Base-by-base conservation (phyloP, 2,888 invertebrate species). In the Criorhina ranunculi region DNA sequence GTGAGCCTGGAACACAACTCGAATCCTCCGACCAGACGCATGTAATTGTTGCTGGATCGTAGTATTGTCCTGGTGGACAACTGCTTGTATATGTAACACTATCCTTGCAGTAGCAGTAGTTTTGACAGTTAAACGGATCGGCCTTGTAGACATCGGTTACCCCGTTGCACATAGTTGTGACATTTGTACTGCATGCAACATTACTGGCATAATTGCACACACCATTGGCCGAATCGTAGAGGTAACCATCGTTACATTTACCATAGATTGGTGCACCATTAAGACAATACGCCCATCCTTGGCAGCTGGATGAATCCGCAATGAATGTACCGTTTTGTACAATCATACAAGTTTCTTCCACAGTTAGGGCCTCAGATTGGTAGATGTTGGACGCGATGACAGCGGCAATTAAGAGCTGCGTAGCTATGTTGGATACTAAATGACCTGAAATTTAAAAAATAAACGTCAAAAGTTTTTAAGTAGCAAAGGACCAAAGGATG, bases 251-350 rank as follows among this genome's bases (percentile, higher is more conserved):
- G 8, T 12, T 67, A 40, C 90, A 90, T 15, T 79, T 88, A 2
- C 90, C 89, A 9, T 57, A 70, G 0, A 88, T 44, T 0, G 90
- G 87, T n/a, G 49, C 12, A 0, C 88, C 88, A 66, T 90, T 86
- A 15, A 88, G 29, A 72, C 90, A 91, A 31, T 87, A 76, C 11
- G 88, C 87, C 89, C 90, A 90, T 0, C 66, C 76, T 17, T 89
- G 89, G 40, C 91, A 90, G 3, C 87, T 79, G 0, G 86, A 72
- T 0, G 91, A 91, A 88, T 91, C 89, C 4, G 89, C 91, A 1
- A 91, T 88, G 40, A 87, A 89, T 0, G 88, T 89, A 0, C 86
- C 88, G 24, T 88, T 87, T 1, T 87, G 59, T 9, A 91, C 87
- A 35, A 89, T 78, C 0, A 78, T 46, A 51, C 90, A 90, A 0